phyloP scores from a whole-genome alignment of 2,797 vertebrate species.

The Monodelphis domestica region DNA sequence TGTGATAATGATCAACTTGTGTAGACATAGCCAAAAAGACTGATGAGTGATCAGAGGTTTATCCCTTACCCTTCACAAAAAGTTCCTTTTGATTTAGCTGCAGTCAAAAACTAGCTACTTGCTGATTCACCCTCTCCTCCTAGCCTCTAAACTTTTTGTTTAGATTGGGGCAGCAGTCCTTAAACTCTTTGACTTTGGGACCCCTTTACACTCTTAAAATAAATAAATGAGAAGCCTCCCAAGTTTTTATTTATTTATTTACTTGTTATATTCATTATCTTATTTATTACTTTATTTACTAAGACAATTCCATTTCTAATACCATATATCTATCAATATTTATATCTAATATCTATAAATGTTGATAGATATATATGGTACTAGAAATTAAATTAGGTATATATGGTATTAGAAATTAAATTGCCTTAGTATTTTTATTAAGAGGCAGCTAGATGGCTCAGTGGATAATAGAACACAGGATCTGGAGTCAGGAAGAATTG shows the following conservation, averaged over 20 bases:
- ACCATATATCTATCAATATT: neutral
- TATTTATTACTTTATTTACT: too few relatives aligned
- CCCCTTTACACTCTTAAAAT: neutral
- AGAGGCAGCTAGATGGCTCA: too few relatives aligned
- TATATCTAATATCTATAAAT: too few relatives aligned
- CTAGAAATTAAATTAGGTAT: neutral
- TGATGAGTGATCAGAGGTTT: neutral
- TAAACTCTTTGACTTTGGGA: neutral
- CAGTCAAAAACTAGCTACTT: neutral
- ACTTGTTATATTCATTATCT: too few relatives aligned
- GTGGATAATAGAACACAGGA: too few relatives aligned
- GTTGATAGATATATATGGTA: too few relatives aligned
- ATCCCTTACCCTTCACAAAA: neutral
- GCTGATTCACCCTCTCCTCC: neutral
- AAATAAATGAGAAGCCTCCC: neutral
- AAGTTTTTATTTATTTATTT: neutral
- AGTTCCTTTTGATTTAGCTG: neutral
- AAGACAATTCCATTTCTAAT: too few relatives aligned
- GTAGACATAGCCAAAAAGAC: neutral
- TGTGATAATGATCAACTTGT: neutral
- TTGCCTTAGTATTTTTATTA: neutral
- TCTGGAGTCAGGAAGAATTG: too few relatives aligned
- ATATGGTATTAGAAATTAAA: neutral
- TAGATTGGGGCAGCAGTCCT: neutral
- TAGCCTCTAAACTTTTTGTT: neutral